phyloP scores from a whole-genome alignment of 1,140 invertebrate species.

The Venustaconcha ellipsiformis region DNA sequence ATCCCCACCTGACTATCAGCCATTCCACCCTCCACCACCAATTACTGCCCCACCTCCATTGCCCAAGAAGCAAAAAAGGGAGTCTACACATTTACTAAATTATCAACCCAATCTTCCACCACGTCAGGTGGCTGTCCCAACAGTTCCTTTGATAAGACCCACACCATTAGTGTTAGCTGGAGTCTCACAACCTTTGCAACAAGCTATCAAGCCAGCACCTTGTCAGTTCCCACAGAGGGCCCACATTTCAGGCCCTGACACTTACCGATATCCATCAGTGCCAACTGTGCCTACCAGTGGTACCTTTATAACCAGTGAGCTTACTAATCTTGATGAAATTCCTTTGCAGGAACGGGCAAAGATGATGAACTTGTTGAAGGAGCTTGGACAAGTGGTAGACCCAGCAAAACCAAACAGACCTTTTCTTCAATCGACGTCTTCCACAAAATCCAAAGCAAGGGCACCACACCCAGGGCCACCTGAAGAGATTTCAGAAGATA shows the following conservation, averaged over 20 bases:
- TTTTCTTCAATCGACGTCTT: constrained; percentile 5
- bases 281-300: not conserved
- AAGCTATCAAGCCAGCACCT: constrained; percentile 39
- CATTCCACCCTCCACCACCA: constrained; percentile 1
- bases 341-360: constrained; percentile 40
- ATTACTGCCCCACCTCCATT: not conserved
- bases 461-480: not conserved
- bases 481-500: constrained; percentile 41
- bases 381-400: constrained; percentile 40
- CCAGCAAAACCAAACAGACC: constrained; percentile 40
- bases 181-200: constrained; percentile 38
- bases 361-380: constrained; percentile 49
- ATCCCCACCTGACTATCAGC: no score
- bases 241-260: constrained; percentile 2
- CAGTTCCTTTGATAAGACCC: constrained; percentile 41
- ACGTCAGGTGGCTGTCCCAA: constrained; percentile 38
- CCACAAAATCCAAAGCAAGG: constrained; percentile 22
- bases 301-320: constrained; percentile 7
- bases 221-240: constrained; percentile 33
- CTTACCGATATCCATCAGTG: constrained; percentile 3
- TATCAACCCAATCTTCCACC: not conserved
- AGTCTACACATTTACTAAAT: no score
- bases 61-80: not conserved
- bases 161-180: constrained; percentile 51
- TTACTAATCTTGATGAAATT: constrained; percentile 38